Percentiles rank a stretch among this genome's conserved stretches.
Evolutionary conservation across 2,888 invertebrate genomes (phyloP).

Genomic region (Andricus quercusramuli): DNA sequence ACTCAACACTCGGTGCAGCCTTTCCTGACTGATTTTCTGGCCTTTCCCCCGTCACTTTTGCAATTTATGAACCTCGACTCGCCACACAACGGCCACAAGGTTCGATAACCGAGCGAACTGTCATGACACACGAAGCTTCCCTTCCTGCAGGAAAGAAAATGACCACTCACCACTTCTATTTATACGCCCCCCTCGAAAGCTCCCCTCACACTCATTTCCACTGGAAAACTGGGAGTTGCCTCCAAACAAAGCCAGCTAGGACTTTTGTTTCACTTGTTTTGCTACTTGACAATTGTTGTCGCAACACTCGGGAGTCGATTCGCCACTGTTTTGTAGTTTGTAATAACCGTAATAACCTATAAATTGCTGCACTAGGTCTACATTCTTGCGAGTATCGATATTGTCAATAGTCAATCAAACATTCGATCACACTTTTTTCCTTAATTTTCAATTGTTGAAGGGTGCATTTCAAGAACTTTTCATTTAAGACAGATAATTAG

Average conservation of each 20-base stretch:
- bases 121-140: slow-evolving; percentile 21
- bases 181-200: slow-evolving; percentile 8
- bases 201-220: slow-evolving; percentile 8
- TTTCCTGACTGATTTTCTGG: slow-evolving; percentile 3
- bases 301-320: not conserved
- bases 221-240: slow-evolving; percentile 10
- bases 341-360: not conserved
- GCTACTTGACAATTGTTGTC: not conserved
- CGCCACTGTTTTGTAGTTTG: not conserved
- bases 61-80: not conserved
- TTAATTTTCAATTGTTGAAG: not conserved
- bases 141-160: slow-evolving; percentile 11
- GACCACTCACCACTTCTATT: slow-evolving; percentile 19
- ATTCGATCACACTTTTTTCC: not conserved
- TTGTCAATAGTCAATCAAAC: not conserved
- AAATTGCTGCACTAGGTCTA: not conserved
- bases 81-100: slow-evolving; percentile 30
- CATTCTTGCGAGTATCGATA: not conserved
- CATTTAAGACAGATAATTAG: not conserved
- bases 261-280: slow-evolving; percentile 5
- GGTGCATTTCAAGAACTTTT: not conserved
- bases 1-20: slow-evolving; percentile 4
- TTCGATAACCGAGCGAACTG: slow-evolving; percentile 39
- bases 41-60: slow-evolving; percentile 21
- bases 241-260: slow-evolving; percentile 8